phyloP scores from a whole-genome alignment of 2,797 vertebrate species.

The Microctenopoma steveboyesi region DNA sequence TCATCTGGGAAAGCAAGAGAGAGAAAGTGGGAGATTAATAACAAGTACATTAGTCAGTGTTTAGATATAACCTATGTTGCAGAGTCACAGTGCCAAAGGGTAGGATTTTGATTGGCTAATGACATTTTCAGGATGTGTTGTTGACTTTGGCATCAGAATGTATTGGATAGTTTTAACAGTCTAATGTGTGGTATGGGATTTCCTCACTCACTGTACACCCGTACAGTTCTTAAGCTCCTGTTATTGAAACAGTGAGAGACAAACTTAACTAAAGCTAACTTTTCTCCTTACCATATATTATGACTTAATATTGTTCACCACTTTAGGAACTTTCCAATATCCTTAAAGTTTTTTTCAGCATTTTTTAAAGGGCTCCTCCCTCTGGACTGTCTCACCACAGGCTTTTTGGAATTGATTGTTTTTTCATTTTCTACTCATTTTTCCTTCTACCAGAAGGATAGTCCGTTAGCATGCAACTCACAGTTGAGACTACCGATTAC shows the following conservation, averaged over 20 bases:
- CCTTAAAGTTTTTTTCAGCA: not conserved
- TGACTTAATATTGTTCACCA: slow-evolving; percentile 17
- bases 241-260: slow-evolving; percentile 17
- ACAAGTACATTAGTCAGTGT: slow-evolving; percentile 82
- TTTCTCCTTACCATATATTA: not conserved
- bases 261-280: not conserved
- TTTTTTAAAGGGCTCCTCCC: slow-evolving; percentile 16
- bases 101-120: slow-evolving; percentile 66
- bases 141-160: slow-evolving; percentile 1
- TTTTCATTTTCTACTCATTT: slow-evolving; percentile 22
- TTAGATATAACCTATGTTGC: slow-evolving; percentile 72
- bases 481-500: slow-evolving; percentile 64
- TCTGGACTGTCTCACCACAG: slow-evolving; percentile 40
- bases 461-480: slow-evolving; percentile 65
- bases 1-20: slow-evolving; percentile 75
- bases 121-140: not conserved
- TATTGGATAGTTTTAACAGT: not conserved
- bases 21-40: slow-evolving; percentile 80
- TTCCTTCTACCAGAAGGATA: slow-evolving; percentile 45
- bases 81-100: slow-evolving; percentile 55
- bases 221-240: not conserved
- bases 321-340: slow-evolving; percentile 20
- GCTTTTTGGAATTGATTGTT: slow-evolving; percentile 51
- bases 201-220: not conserved
- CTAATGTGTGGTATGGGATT: not conserved